phyloP scores from a whole-genome alignment of 92 coral and sea anemone species.

The Phymanthus crucifer region DNA sequence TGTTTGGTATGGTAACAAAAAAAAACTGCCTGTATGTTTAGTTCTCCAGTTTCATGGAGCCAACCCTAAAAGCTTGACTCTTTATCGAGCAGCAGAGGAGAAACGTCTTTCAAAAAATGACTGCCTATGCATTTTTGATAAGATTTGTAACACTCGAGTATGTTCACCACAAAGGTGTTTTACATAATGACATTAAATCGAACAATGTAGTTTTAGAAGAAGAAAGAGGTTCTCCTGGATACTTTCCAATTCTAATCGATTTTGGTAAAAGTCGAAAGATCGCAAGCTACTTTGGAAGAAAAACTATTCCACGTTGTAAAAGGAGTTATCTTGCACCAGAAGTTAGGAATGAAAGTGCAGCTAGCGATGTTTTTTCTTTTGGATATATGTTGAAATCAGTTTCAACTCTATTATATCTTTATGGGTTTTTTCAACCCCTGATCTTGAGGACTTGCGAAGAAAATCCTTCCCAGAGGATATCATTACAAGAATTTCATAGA shows the following conservation, averaged over 20 bases:
- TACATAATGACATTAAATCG: too few species aligned
- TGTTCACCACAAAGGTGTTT: too few species aligned
- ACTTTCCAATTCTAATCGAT: constrained; percentile 26
- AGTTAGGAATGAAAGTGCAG: constrained; percentile 20
- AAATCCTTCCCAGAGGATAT: not conserved
- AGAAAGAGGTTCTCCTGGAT: constrained; percentile 7
- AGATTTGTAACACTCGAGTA: not conserved
- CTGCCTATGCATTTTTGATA: constrained; percentile 1
- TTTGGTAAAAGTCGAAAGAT: constrained; percentile 45
- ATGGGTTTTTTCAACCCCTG: not conserved
- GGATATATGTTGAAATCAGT: constrained; percentile 26
- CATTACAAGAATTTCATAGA: not conserved
- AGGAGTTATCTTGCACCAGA: constrained; percentile 45
- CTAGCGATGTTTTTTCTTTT: constrained; percentile 38
- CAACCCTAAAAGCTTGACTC: not conserved
- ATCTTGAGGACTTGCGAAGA: not conserved
- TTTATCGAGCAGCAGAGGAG: constrained; percentile 2
- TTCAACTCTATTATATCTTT: not conserved
- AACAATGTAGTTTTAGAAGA: constrained; percentile 9
- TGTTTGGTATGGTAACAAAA: constrained; percentile 22
- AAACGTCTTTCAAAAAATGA: not conserved
- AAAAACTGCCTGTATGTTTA: constrained; percentile 18
- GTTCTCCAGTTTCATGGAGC: not conserved
- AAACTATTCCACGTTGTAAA: constrained; percentile 1
- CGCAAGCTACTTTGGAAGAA: not conserved